phyloP scores from a whole-genome alignment of 2,797 vertebrate genomes.

The Chloroceryle inda region DNA sequence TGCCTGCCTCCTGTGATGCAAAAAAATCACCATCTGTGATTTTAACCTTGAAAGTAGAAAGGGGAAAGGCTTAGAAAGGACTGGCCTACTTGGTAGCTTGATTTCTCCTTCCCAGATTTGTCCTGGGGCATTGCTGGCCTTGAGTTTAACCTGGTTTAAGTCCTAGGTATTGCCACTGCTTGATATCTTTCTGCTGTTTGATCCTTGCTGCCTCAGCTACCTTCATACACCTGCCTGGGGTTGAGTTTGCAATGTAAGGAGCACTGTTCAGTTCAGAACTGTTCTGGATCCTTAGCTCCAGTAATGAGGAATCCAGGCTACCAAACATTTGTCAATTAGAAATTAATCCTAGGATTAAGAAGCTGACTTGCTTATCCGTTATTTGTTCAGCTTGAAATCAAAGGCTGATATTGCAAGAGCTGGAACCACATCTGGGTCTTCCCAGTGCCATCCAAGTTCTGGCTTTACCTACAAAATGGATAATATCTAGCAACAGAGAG shows the following conservation, averaged over 20 bases:
- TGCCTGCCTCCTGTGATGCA: neutral
- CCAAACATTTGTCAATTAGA: neutral
- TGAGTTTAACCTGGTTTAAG: neutral
- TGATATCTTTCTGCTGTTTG: neutral
- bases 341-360: neutral
- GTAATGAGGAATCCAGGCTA: neutral
- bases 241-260: neutral
- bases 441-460: neutral
- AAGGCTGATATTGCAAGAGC: neutral
- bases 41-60: neutral
- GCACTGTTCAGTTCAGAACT: neutral
- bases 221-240: neutral
- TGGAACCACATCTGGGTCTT: neutral
- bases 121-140: neutral
- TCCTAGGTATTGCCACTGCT: neutral
- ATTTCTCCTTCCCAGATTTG: neutral
- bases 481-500: neutral
- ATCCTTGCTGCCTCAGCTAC: neutral
- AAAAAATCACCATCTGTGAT: neutral
- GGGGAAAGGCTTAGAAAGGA: neutral
- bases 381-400: neutral
- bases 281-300: neutral
- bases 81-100: neutral
- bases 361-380: neutral
- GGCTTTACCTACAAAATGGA: neutral